Evolutionary conservation across 2,113 vertebrate species (phyloP), one percentile per base, ranked within the genome.

Genomic region (Macaca mulatta): DNA sequence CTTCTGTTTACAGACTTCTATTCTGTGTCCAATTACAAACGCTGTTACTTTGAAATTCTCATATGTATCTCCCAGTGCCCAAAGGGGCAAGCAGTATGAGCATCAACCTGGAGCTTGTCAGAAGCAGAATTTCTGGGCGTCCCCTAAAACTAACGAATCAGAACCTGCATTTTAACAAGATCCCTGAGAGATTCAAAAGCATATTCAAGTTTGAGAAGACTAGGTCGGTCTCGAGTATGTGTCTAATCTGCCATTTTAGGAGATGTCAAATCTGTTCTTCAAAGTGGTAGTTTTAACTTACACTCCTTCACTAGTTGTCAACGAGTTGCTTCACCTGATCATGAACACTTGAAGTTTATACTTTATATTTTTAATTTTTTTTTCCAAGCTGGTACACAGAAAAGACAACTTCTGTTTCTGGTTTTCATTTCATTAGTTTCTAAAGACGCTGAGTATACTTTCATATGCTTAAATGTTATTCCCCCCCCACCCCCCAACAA

Each of bases 401-500:
- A 75, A 80, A 86, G 38, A 64, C 32, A 82, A 1, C 13, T 32
- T 6, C 2, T 78, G 14, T 27, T 92, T 94, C 61, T 4, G 14
- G 25, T 61, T 97, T 95, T 77, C 79, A 83, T 61, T 93, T 83
- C 55, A 67, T 4, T 85, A 38, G 22, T 95, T 96, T 82, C 75
- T 57, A 81, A 80, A 69, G 48, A 93, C 11, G 12, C 20, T 89
- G 23, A 81, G 6, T 75, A 59, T 14, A 5, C 84, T 94, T 94
- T 89, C 67, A 50, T 77, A 72, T 38, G 16, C 25, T 91, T 59
- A 70, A 61, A 5, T 64, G 0, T 64, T 50, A 45, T 81, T 25
- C 67, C 23, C 4, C 4, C 48, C 25, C 32, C 59, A 18, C 6
- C 6, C 16, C 16, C 32, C 27, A 11, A 52, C 8, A 90, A 59